A percentile compares a stretch with the other conserved stretches of the same genome.
Evolutionary conservation across 2,797 vertebrate genomes (phyloP).

Genomic region (Monodelphis domestica): DNA sequence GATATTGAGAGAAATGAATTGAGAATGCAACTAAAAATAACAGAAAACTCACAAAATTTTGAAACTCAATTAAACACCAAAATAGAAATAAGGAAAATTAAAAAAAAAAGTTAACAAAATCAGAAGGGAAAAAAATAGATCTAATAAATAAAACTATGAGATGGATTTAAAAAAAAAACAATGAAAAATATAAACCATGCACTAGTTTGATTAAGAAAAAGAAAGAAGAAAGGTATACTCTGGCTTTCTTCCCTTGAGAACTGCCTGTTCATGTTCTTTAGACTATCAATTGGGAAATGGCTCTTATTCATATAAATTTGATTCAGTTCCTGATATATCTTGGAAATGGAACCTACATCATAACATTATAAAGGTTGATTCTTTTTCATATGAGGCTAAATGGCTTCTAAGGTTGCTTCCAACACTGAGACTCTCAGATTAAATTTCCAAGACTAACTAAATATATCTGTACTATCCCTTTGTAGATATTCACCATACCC

Average conservation of each 20-base stretch:
- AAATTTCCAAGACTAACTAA: not conserved
- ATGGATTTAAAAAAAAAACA: not conserved
- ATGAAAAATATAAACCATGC: not conserved
- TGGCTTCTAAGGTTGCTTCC: not conserved
- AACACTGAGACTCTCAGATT: not conserved
- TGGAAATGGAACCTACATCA: not conserved
- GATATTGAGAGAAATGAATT: not conserved
- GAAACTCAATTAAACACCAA: not conserved
- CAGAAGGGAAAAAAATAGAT: not conserved
- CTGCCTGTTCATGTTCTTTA: not conserved
- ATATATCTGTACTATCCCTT: not conserved
- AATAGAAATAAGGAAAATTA: not conserved
- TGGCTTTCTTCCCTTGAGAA: not conserved
- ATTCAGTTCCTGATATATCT: not conserved
- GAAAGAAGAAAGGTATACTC: not conserved
- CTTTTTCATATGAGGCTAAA: not conserved
- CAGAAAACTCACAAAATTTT: not conserved
- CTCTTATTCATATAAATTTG: not conserved
- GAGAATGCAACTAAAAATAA: not conserved
- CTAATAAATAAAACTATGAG: not conserved
- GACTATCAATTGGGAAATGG: not conserved
- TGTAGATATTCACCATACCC: not conserved
- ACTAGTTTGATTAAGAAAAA: not conserved
- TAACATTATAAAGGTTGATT: not conserved
- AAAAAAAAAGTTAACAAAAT: not conserved